Percentiles rank a stretch among this genome's conserved stretches.
phyloP scores from a whole-genome alignment of 2,113 vertebrate species.

The Epinephelus cyanopodus region DNA sequence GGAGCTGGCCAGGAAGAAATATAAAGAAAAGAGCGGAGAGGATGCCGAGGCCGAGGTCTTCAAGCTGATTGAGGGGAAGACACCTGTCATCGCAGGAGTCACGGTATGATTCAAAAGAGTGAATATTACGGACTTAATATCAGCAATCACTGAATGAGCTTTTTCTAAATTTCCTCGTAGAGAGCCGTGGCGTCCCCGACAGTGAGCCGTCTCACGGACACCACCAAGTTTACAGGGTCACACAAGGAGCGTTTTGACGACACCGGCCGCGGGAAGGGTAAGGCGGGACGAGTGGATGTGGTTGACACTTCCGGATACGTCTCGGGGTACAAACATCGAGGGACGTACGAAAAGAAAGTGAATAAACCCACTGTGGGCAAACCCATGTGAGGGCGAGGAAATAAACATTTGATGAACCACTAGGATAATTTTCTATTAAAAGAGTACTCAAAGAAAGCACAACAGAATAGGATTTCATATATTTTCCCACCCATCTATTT shows the following conservation, averaged over 20 bases:
- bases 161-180: slow-evolving; percentile 70
- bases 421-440: slow-evolving; percentile 75
- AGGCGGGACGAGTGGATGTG: slow-evolving; percentile 93
- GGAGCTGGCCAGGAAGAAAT: slow-evolving; percentile 93
- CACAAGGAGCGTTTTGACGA: slow-evolving; percentile 96
- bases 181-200: slow-evolving; percentile 94
- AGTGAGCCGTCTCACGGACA: slow-evolving; percentile 95
- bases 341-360: slow-evolving; percentile 96
- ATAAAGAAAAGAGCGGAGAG: slow-evolving; percentile 91
- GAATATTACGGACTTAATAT: not conserved
- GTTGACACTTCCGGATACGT: slow-evolving; percentile 95
- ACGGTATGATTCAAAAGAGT: slow-evolving; percentile 84
- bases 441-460: slow-evolving; percentile 77
- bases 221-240: slow-evolving; percentile 94
- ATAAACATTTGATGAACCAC: slow-evolving; percentile 64
- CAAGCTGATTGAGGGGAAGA: slow-evolving; percentile 92
- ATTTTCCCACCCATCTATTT: slow-evolving; percentile 72
- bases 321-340: slow-evolving; percentile 95
- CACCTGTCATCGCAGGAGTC: slow-evolving; percentile 92
- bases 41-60: slow-evolving; percentile 93
- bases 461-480: slow-evolving; percentile 78
- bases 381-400: slow-evolving; percentile 75
- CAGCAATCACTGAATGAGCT: not conserved
- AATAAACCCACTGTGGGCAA: slow-evolving; percentile 80
- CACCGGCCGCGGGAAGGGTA: slow-evolving; percentile 93